Conservation (phyloP, 2,888 invertebrate genomes). For the Gari tellinella region DNA sequence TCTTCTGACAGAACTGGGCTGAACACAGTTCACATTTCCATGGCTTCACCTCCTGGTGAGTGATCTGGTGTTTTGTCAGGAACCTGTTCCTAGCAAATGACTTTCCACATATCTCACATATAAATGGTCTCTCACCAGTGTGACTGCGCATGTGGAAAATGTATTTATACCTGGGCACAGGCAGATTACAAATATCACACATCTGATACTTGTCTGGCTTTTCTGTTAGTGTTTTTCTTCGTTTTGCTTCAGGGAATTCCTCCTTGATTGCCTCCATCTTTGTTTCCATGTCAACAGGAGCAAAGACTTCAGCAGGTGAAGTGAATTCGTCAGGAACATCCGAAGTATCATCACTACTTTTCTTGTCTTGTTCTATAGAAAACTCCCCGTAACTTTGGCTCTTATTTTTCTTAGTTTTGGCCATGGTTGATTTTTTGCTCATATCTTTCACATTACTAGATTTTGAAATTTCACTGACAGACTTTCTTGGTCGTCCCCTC, state of each 20-base stretch:
- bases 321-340: too few species aligned
- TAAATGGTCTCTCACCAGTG: conserved; percentile 40
- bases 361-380: too few species aligned
- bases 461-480: neutral
- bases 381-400: neutral
- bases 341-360: too few species aligned
- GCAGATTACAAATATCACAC: conserved; percentile 36
- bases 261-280: too few species aligned
- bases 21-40: conserved; percentile 48
- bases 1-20: conserved; percentile 52
- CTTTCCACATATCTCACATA: conserved; percentile 58
- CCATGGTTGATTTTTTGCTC: neutral
- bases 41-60: conserved; percentile 50
- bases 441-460: neutral
- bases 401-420: conserved; percentile 5
- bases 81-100: conserved; percentile 40
- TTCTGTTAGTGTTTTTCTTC: neutral
- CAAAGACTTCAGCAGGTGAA: too few species aligned
- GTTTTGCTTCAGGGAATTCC: neutral
- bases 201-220: conserved; percentile 12
- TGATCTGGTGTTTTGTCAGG: conserved; percentile 43
- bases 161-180: conserved; percentile 21
- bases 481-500: conserved; percentile 25
- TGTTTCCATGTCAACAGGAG: neutral
- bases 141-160: conserved; percentile 28